These are phyloP conservation scores for Solenopsis invicta DNA, from an alignment of 1,140 invertebrate genomes.

Conservation along the genomic window DNA sequence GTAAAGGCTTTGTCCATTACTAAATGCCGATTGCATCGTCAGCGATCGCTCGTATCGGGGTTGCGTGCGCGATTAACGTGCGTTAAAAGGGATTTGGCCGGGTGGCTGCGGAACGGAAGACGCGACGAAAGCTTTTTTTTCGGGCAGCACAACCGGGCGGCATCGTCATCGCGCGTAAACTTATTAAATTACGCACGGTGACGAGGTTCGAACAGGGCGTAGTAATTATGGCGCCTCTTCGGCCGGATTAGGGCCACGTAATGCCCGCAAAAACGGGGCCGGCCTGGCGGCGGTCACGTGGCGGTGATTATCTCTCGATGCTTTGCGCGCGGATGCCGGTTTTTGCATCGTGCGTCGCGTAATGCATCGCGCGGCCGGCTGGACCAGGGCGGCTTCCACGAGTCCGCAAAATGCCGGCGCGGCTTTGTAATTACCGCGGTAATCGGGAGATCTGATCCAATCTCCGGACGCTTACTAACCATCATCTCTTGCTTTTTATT, in stretches of 20 bases:
- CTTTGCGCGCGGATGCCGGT: conserved; percentile 70
- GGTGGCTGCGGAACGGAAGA: conserved; percentile 33
- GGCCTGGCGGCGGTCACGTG: conserved; percentile 74
- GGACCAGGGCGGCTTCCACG: conserved; percentile 51
- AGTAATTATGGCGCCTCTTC: conserved; percentile 76
- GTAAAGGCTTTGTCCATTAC: background rate
- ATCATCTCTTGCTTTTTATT: conserved; percentile 6
- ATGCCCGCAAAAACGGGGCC: conserved; percentile 73
- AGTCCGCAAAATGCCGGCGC: conserved; percentile 65
- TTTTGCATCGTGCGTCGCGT: conserved; percentile 65
- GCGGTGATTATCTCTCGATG: conserved; percentile 78
- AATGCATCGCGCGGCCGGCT: conserved; percentile 67
- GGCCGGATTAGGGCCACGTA: conserved; percentile 76
- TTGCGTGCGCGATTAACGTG: conserved; percentile 54
- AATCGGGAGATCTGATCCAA: conserved; percentile 36
- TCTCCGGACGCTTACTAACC: background rate
- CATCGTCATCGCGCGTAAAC: conserved; percentile 59
- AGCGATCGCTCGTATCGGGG: conserved; percentile 28
- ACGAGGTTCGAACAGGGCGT: conserved; percentile 68
- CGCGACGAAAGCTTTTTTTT: conserved; percentile 39
- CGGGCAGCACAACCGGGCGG: conserved; percentile 18
- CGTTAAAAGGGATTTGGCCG: conserved; percentile 44
- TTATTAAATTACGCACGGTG: conserved; percentile 72
- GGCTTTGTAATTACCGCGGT: conserved; percentile 71
- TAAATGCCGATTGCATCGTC: conserved; percentile 3